Base-by-base conservation (phyloP, 2,888 invertebrate genomes). In the Autographa pulchrina region DNA sequence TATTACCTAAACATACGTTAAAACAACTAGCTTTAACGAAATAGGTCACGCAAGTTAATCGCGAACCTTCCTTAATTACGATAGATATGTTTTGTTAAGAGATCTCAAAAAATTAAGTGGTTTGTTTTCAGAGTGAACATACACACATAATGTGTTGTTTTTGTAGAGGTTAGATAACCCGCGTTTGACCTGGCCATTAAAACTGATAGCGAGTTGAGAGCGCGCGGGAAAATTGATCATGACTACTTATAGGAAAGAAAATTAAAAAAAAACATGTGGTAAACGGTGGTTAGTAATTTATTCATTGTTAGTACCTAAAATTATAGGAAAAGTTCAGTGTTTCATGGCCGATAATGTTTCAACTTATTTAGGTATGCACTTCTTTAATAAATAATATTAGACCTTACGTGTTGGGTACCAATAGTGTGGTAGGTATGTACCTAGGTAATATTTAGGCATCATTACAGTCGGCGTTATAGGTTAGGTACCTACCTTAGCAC, bases 91-190 rank as follows among this genome's bases (percentile, higher is more conserved):
- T 65, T 82, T 86, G 74, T 87, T 82, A 80, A 83, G 81, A 85
- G 86, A 85, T 86, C 79, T 85, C 81, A 83, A 88, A 88, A 89
- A 90, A 83, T 82, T 59, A 85, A 78, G 77, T 85, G 78, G 74
- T 77, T 76, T 73, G 70, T 79, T 81, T 78, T 73, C 78, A 75
- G 74, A 75, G 65, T 75, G 58, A 58, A 65, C 32, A 70, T 18
- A 71, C 43, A 75, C 25, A 65, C 41, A 75, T 75, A 75, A 71
- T 68, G 74, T 86, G 85, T 84, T 90, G 89, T 90, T 90, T 89
- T 80, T 87, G 77, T 77, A 76, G 62, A 66, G 68, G 14, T 16
- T 5, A 5, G 92, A 92, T 92, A 92, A 90, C 91, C 89, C 82
- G 62, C 61, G 63, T 70, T 79, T 75, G 85, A 74, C 78, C 82